A percentile compares a stretch with the other conserved stretches of the same genome.
These are phyloP conservation scores for Drosophila pallidifrons DNA, from an alignment of 1,140 invertebrate species.

Conservation along the genomic window DNA sequence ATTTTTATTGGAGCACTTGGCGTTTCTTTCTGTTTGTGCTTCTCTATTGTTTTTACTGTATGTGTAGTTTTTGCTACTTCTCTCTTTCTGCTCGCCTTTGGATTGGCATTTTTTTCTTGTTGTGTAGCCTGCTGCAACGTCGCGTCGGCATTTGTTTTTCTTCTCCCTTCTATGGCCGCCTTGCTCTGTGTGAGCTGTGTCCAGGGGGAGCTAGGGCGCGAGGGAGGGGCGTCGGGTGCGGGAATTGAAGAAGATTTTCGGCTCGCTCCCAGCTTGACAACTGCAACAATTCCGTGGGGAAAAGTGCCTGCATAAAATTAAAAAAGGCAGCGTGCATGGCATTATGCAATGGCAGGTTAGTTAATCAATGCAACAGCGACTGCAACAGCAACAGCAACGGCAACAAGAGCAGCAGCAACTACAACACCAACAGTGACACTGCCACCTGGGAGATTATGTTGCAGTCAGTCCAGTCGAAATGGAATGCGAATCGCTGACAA, in stretches of 20 bases:
- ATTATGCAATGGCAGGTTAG: conserved; percentile 70
- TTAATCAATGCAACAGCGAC: conserved; percentile 73
- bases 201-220: not conserved
- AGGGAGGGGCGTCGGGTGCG: conserved; percentile 17
- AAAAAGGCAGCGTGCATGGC: conserved; percentile 51
- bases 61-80: conserved; percentile 26
- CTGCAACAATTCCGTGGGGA: conserved; percentile 66
- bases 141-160: conserved; percentile 34
- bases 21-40: conserved; percentile 42
- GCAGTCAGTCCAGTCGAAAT: conserved; percentile 39
- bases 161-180: conserved; percentile 26
- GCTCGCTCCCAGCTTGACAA: conserved; percentile 61
- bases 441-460: conserved; percentile 66
- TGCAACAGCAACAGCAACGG: conserved; percentile 33
- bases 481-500: conserved; percentile 48
- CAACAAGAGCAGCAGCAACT: conserved; percentile 45
- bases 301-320: conserved; percentile 55
- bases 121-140: conserved; percentile 16
- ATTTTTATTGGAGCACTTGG: conserved; percentile 82
- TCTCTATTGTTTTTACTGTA: conserved; percentile 10
- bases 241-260: conserved; percentile 61
- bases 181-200: not conserved
- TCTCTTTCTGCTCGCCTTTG: conserved; percentile 65
- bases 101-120: conserved; percentile 68
- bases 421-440: conserved; percentile 38